Evolutionary conservation across 2,888 invertebrate genomes (phyloP), one percentile per base, ranked within the genome.

Genomic region (Eupithecia dodoneata): DNA sequence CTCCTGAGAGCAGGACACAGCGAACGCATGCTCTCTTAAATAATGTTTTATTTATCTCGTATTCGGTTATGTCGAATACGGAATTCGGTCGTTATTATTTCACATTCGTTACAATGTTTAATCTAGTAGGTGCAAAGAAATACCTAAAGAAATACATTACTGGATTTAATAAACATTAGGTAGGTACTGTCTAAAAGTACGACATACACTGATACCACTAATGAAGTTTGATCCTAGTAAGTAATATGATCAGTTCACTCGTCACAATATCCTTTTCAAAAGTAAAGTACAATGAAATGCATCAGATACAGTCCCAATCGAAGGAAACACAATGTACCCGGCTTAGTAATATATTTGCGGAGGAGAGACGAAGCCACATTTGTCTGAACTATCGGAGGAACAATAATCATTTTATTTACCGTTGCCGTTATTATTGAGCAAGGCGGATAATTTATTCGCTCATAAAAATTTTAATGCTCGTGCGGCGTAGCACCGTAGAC

Each of bases 381-480:
- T 55, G n/a, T 55, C 59, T 9, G 9, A 59, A 59, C 59, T 59
- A 59, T 59, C 59, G 3, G 9, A 59, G 75, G 66, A 77, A 78
- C 79, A 79, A 80, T 80, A 80, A 83, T 82, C 79, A 83, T 82
- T 30, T 30, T 30, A 30, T 30, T 82, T 76, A 80, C 78, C 65
- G 76, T 76, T 76, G 70, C 80, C 77, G 77, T 82, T 83, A 83
- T 81, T 81, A 83, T 81, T 78, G 74, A 71, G 59, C 74, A 76
- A 52, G 73, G 76, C 74, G 67, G 55, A 63, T 78, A 75, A 81
- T 83, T 83, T 83, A 82, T 81, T 76, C 55, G 73, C 74, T 75
- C 80, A 79, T 83, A 81, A 83, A 83, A 79, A 76, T 63, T 77
- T 79, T 81, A 80, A 82, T 82, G 81, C 78, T 76, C 55, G 75